Evolutionary conservation across 2,888 invertebrate species (phyloP).

Genomic region (Sphaerophoria rueppellii): DNA sequence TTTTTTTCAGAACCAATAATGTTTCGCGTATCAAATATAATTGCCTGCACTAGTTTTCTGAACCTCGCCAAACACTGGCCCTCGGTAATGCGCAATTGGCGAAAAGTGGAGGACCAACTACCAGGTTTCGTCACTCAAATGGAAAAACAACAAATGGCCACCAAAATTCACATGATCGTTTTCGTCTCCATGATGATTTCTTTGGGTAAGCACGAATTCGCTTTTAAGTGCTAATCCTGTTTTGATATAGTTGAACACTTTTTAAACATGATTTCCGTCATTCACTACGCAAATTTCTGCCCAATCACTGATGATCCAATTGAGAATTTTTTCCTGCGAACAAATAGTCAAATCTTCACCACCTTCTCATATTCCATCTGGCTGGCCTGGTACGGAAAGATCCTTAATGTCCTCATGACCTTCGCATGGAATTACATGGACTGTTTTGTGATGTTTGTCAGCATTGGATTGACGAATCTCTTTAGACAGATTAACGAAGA

Average conservation of each 20-base stretch:
- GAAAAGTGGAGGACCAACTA: constrained; percentile 82
- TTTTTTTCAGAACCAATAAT: constrained; percentile 77
- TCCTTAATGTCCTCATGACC: constrained; percentile 85
- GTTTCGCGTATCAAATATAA: constrained; percentile 78
- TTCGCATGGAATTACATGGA: constrained; percentile 90
- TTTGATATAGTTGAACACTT: constrained; percentile 78
- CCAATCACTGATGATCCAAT: constrained; percentile 78
- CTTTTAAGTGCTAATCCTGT: neutral
- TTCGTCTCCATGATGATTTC: constrained; percentile 82
- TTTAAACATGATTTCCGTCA: constrained; percentile 77
- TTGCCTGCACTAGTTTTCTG: constrained; percentile 80
- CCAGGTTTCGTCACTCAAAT: constrained; percentile 77
- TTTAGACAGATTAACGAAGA: constrained; percentile 86
- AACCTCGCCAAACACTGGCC: constrained; percentile 84
- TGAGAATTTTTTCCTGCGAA: constrained; percentile 77
- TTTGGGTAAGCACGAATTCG: constrained; percentile 79
- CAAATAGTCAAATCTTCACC: constrained; percentile 77
- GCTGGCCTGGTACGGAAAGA: constrained; percentile 78
- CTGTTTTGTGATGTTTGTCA: constrained; percentile 88
- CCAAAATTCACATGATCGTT: constrained; percentile 82
- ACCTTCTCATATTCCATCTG: constrained; percentile 76
- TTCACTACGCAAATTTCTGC: constrained; percentile 78
- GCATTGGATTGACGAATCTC: constrained; percentile 86
- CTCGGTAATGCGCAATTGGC: constrained; percentile 82
- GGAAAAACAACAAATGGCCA: constrained; percentile 79